A percentile compares a stretch with the other conserved stretches of the same genome.
phyloP scores from a whole-genome alignment of 1,140 invertebrate genomes.

The Aphelenchoides fujianensis region DNA sequence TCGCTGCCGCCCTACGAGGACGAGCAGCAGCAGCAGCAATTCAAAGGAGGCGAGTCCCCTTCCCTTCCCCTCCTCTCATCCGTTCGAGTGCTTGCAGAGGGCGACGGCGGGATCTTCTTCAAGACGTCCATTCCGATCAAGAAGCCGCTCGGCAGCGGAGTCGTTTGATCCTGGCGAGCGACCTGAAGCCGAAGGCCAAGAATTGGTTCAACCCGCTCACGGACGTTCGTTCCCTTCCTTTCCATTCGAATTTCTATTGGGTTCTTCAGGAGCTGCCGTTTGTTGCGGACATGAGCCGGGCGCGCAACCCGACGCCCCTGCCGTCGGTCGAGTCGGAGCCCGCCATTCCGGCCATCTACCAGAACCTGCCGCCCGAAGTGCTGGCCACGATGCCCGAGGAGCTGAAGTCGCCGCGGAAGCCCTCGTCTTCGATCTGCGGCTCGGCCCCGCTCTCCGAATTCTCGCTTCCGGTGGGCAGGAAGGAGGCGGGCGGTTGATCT shows the following conservation, averaged over 20 bases:
- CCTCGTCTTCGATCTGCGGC: neutral
- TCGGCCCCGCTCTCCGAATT: neutral
- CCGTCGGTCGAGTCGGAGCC: conserved; percentile 15
- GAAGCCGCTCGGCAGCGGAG: conserved; percentile 1
- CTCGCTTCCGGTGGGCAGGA: neutral
- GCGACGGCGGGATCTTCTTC: conserved; percentile 4
- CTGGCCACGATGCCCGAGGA: conserved; percentile 23
- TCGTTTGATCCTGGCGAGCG: conserved; percentile 15
- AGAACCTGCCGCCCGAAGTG: conserved; percentile 18
- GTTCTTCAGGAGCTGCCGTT: conserved; percentile 18
- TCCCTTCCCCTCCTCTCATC: neutral
- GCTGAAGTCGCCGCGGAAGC: neutral
- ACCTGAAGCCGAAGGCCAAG: conserved; percentile 16
- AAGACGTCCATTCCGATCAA: conserved; percentile 20
- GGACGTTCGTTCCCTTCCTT: neutral
- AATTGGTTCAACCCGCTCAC: conserved; percentile 18
- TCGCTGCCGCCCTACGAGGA: conserved; percentile 7
- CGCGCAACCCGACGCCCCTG: neutral
- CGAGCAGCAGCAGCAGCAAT: conserved; percentile 5
- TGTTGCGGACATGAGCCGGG: conserved; percentile 10
- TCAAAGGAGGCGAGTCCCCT: neutral
- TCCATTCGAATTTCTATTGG: conserved; percentile 8
- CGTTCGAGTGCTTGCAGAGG: neutral
- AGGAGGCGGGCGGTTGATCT: neutral
- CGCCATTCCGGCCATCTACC: conserved; percentile 14